Evolutionary conservation across 2,113 vertebrate species (phyloP).

Genomic region (Monarcha castaneiventris): DNA sequence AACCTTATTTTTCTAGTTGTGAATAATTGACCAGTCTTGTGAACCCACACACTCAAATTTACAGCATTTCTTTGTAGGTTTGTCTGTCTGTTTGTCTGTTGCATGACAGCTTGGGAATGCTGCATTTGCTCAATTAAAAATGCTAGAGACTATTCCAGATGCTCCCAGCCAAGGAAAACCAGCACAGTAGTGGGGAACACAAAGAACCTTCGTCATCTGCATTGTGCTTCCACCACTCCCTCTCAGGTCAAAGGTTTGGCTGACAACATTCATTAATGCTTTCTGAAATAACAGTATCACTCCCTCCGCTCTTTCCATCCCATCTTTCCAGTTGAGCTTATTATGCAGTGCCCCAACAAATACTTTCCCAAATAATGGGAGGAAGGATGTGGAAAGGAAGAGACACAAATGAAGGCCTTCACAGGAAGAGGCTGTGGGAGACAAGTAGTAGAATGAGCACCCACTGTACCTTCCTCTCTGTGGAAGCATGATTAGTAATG

Average conservation of each 20-base stretch:
- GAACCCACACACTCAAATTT: slow-evolving; percentile 21
- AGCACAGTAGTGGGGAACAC: background rate
- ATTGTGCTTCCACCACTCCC: slow-evolving; percentile 8
- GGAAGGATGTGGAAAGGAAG: background rate
- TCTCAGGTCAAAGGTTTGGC: slow-evolving; percentile 15
- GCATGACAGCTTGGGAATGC: background rate
- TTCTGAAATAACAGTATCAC: slow-evolving; percentile 39
- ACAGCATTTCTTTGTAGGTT: slow-evolving; percentile 29
- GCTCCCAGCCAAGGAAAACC: slow-evolving; percentile 6
- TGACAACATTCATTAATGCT: background rate
- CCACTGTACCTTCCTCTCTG: fast-evolving
- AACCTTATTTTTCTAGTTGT: slow-evolving; percentile 39
- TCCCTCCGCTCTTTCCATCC: background rate
- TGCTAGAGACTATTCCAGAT: slow-evolving; percentile 9
- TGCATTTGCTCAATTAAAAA: slow-evolving; percentile 8
- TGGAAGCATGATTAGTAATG: background rate
- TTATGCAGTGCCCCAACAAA: background rate
- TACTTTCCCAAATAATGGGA: background rate
- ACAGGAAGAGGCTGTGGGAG: background rate
- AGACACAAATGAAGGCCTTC: background rate
- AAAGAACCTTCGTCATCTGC: background rate
- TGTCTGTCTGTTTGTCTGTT: background rate
- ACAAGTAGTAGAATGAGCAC: background rate
- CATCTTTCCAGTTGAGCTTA: background rate
- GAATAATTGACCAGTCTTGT: slow-evolving; percentile 10